Evolutionary conservation across 2,113 vertebrate genomes (phyloP), one percentile per base, ranked within the genome.

Genomic region (Macaca fascicularis): DNA sequence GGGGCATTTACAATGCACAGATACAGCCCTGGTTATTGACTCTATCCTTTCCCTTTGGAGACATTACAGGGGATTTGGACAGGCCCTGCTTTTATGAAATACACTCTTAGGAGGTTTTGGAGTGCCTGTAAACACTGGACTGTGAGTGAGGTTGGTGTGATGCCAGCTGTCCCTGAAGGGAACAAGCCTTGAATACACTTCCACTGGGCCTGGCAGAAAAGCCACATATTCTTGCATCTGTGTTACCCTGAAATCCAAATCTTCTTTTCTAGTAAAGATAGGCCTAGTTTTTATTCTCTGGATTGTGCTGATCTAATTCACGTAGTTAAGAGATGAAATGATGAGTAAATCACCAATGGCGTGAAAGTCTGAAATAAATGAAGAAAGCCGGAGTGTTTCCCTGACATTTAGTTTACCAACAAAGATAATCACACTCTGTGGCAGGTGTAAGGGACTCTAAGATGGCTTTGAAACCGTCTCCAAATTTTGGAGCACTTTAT

Each of bases 11-110:
- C n/a, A 0, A 94, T 69, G 93, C 45, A 92, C 94, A 96, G 93
- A 82, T 89, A 97, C 78, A 55, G 64, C 82, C n/a, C 96, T 95
- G 95, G 85, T 74, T 95, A 91, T 30, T 90, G 94, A 96, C 96
- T 98, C 92, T 52, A 55, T 76, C 90, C 94, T 96, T 91, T 95
- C 40, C 86, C 94, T 94, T 85, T 90, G 95, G 95, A 97, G 76
- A 92, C 97, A 79, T 81, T 96, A 96, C 85, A 94, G 95, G 59
- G 50, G 85, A 93, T 97, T 98, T 94, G 86, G 93, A 98, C 94
- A 89, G 81, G 22, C 3, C 90, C 92, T 89, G n/a, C 88, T 98
- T 98, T 98, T 97, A 98, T 97, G 98, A 98, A 98, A 98, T 96
- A 95, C 90, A 92, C 96, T 97, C 97, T 98, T 98, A 95, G 95